phyloP scores from a whole-genome alignment of 2,888 invertebrate species.

The Belgica antarctica region DNA sequence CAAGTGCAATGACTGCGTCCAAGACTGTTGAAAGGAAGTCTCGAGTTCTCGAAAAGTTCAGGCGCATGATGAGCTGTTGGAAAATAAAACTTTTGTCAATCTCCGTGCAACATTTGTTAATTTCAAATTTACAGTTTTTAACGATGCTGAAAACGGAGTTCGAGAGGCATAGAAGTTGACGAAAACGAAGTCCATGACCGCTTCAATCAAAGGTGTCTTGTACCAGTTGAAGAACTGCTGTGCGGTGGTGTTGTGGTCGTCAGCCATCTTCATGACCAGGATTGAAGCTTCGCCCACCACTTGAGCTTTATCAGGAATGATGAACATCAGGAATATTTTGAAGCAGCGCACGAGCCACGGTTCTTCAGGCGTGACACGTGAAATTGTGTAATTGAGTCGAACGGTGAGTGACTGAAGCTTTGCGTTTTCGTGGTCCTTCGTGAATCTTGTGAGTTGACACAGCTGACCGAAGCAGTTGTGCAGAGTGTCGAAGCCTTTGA shows the following conservation, averaged over 20 bases:
- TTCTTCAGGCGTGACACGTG: constrained; percentile 46
- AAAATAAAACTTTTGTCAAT: no score
- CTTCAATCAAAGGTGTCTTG: constrained; percentile 1
- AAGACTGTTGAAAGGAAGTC: neutral
- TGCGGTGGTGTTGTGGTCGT: constrained; percentile 49
- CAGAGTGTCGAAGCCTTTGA: neutral
- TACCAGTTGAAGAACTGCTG: constrained; percentile 54
- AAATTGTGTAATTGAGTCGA: neutral
- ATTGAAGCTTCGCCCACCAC: constrained; percentile 52
- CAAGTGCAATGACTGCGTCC: neutral
- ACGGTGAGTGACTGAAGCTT: constrained; percentile 1
- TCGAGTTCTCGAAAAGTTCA: neutral
- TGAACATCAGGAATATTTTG: constrained; percentile 51
- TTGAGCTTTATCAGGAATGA: constrained; percentile 50
- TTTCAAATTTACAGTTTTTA: neutral
- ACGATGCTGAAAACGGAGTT: no score
- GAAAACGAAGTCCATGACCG: no score
- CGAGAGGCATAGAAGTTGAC: neutral
- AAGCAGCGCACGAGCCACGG: constrained; percentile 50
- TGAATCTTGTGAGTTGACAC: neutral
- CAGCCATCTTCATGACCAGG: constrained; percentile 51
- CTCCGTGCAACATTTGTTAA: no score
- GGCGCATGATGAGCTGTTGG: neutral
- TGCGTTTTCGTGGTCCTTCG: neutral
- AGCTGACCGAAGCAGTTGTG: neutral